phyloP scores from a whole-genome alignment of 2,888 invertebrate genomes.

The Nomada fucata region DNA sequence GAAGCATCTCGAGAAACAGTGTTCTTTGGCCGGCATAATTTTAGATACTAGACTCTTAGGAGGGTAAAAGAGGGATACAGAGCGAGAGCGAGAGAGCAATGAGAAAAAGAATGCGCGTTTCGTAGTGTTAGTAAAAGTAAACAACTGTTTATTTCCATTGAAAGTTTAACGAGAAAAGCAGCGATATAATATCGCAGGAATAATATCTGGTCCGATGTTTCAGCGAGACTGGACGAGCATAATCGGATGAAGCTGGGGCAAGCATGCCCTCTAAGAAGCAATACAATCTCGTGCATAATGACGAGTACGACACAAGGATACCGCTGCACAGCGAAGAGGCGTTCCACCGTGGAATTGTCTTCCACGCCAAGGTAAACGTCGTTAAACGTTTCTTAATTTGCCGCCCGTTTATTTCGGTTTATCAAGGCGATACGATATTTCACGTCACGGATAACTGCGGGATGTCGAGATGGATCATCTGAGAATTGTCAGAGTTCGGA shows the following conservation, averaged over 20 bases:
- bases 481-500: too few species aligned
- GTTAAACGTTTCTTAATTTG: slow-evolving; percentile 33
- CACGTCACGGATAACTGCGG: not conserved
- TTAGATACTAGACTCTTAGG: slow-evolving; percentile 9
- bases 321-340: slow-evolving; percentile 99
- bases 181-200: slow-evolving; percentile 1
- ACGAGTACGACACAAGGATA: slow-evolving; percentile 97
- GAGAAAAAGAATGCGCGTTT: too few species aligned
- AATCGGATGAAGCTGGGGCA: slow-evolving; percentile 81
- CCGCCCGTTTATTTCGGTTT: not conserved
- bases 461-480: too few species aligned
- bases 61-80: not conserved
- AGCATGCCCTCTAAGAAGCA: slow-evolving; percentile 95
- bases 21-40: slow-evolving; percentile 25
- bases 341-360: slow-evolving; percentile 98
- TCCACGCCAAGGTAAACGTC: slow-evolving; percentile 96
- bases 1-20: slow-evolving; percentile 3
- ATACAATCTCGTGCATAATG: slow-evolving; percentile 98
- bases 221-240: slow-evolving; percentile 81
- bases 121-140: not conserved
- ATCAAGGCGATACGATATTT: not conserved
- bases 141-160: slow-evolving; percentile 27
- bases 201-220: slow-evolving; percentile 62
- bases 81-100: not conserved
- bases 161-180: slow-evolving; percentile 21